A percentile compares a stretch with the other conserved stretches of the same genome.
phyloP scores from a whole-genome alignment of 35 echinoderm and acorn worm genomes.

The Lytechinus variegatus region DNA sequence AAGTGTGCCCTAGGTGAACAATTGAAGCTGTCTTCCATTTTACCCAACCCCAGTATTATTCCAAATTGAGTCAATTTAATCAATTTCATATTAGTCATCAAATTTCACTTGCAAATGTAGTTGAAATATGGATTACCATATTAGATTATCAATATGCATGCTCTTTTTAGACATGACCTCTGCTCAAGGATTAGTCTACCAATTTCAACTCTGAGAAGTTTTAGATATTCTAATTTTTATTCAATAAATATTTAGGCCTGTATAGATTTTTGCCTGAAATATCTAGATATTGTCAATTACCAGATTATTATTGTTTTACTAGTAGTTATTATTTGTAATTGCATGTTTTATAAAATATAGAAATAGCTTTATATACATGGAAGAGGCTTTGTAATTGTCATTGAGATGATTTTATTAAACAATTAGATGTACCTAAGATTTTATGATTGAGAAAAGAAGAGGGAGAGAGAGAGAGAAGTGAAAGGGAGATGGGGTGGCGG shows the following conservation, averaged over 20 bases:
- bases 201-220: neutral
- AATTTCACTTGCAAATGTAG: neutral
- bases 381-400: too few relatives aligned
- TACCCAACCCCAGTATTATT: neutral
- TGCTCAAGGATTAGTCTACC: neutral
- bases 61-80: conserved; percentile 5
- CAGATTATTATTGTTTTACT: too few relatives aligned
- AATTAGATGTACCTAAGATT: too few relatives aligned
- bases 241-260: too few relatives aligned
- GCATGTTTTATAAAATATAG: too few relatives aligned
- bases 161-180: neutral
- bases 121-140: conserved; percentile 7
- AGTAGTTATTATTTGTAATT: too few relatives aligned
- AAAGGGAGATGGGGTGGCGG: too few relatives aligned
- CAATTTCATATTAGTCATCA: neutral
- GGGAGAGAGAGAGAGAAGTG: neutral
- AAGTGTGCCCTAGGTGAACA: neutral
- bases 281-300: too few relatives aligned
- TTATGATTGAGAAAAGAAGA: neutral
- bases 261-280: too few relatives aligned
- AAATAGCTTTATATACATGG: too few relatives aligned
- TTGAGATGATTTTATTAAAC: too few relatives aligned
- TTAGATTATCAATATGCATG: neutral
- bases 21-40: neutral
- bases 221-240: too few relatives aligned